Conservation (phyloP, 2,113 vertebrate genomes). For the Ailurus styani region DNA sequence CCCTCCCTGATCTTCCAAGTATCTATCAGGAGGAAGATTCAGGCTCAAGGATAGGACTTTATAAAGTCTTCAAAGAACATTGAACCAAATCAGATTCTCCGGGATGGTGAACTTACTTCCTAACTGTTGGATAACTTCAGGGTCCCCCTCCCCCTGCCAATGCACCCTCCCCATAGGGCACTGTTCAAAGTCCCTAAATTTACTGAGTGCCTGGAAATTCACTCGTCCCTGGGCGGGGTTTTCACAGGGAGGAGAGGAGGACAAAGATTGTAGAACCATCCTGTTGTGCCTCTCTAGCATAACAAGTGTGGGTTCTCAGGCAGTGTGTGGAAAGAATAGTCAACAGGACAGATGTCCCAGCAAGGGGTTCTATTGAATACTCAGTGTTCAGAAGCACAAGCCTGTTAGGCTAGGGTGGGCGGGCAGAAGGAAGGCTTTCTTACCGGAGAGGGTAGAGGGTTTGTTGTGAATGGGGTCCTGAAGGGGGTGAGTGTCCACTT, state of each 20-base stretch:
- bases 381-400: not conserved
- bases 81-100: not conserved
- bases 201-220: not conserved
- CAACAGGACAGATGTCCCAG: not conserved
- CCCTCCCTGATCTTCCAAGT: not conserved
- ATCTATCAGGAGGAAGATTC: not conserved
- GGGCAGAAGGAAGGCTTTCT: not conserved
- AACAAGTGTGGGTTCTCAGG: not conserved
- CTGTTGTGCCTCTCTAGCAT: not conserved
- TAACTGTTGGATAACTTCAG: not conserved
- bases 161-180: rapidly evolving
- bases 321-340: not conserved
- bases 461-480: not conserved
- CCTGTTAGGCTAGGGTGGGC: not conserved
- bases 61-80: not conserved
- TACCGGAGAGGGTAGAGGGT: not conserved
- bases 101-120: not conserved
- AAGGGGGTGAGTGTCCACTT: not conserved
- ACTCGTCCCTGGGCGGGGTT: rapidly evolving
- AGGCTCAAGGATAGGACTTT: not conserved
- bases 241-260: not conserved
- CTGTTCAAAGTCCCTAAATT: not conserved
- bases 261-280: not conserved
- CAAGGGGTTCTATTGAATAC: not conserved
- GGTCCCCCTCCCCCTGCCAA: not conserved